These are phyloP conservation scores for Sarcophaga bullata DNA, from an alignment of 1,140 invertebrate species.

Conservation along the genomic window DNA sequence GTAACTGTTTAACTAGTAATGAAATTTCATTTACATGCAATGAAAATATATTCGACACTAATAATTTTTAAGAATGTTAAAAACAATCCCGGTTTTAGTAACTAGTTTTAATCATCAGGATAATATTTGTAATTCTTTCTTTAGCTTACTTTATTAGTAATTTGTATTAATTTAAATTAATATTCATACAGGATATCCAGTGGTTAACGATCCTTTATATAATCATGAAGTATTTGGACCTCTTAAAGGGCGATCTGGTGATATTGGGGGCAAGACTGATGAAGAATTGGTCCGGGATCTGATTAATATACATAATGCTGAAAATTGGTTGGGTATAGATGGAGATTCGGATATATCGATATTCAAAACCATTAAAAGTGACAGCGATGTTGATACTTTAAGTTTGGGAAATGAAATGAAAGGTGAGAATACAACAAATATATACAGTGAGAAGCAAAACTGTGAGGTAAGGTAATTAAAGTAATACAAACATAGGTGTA, in stretches of 20 bases:
- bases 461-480: too few relatives aligned
- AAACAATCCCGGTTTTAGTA: too few relatives aligned
- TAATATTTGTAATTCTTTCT: too few relatives aligned
- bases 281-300: slow-evolving; percentile 90
- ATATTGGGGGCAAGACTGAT: slow-evolving; percentile 89
- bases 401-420: slow-evolving; percentile 49
- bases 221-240: slow-evolving; percentile 91
- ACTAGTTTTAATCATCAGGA: too few relatives aligned
- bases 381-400: slow-evolving; percentile 69
- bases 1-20: too few relatives aligned
- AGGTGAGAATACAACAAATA: slow-evolving; percentile 56
- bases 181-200: slow-evolving; percentile 73
- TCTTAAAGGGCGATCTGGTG: slow-evolving; percentile 89
- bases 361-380: slow-evolving; percentile 76
- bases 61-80: too few relatives aligned
- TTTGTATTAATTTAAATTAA: neutral
- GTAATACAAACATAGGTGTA: too few relatives aligned
- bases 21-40: too few relatives aligned
- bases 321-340: slow-evolving; percentile 93
- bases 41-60: too few relatives aligned
- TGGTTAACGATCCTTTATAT: slow-evolving; percentile 95
- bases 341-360: slow-evolving; percentile 84
- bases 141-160: too few relatives aligned
- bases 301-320: slow-evolving; percentile 91
- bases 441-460: too few relatives aligned